These are phyloP conservation scores for Zosterops hypoxanthus DNA, from an alignment of 2,113 vertebrate species.

Conservation along the genomic window DNA sequence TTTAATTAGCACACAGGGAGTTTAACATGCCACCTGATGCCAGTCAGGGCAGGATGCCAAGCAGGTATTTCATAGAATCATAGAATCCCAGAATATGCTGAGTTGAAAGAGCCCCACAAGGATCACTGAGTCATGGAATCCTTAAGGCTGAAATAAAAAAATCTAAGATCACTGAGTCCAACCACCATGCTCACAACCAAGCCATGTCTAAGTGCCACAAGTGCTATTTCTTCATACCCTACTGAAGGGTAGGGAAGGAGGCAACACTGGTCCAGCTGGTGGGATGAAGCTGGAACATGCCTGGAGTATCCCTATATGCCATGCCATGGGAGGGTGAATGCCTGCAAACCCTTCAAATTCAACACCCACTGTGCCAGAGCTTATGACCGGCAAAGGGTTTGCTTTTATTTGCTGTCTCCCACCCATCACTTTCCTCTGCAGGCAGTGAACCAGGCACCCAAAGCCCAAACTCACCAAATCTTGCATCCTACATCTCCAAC, in stretches of 20 bases:
- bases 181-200: neutral
- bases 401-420: neutral
- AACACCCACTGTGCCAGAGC: neutral
- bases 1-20: fast-evolving
- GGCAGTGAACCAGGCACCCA: neutral
- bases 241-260: neutral
- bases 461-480: neutral
- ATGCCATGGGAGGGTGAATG: neutral
- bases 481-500: neutral
- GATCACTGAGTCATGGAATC: neutral
- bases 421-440: neutral
- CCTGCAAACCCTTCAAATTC: neutral
- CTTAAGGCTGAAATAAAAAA: neutral
- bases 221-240: neutral
- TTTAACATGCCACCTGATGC: neutral
- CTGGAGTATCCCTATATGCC: neutral
- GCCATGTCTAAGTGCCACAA: neutral
- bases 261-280: neutral
- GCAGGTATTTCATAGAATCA: neutral
- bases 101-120: neutral
- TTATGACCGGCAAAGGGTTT: neutral
- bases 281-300: neutral
- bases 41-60: neutral
- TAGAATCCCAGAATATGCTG: neutral
- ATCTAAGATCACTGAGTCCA: neutral